Conservation (phyloP, 1,140 invertebrate species). For the Drosophila gunungcola region DNA sequence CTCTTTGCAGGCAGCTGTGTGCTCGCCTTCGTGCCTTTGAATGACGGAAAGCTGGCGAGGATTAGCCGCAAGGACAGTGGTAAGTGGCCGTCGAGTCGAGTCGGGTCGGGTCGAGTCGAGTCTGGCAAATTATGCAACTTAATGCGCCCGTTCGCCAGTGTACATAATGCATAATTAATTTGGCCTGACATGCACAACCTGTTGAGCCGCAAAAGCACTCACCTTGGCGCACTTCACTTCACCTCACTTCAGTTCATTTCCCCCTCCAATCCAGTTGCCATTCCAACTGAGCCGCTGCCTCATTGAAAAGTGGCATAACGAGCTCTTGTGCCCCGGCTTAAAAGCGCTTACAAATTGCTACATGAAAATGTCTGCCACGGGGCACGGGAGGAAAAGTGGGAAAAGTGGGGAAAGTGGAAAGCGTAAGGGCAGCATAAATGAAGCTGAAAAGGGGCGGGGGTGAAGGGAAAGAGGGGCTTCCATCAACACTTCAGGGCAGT, state of each 20-base stretch:
- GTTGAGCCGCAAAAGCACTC: slow-evolving; percentile 41
- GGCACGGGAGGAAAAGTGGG: neutral
- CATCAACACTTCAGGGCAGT: slow-evolving; percentile 68
- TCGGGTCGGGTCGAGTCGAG: slow-evolving; percentile 3
- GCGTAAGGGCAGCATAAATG: slow-evolving; percentile 22
- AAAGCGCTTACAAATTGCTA: slow-evolving; percentile 82
- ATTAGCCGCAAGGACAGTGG: slow-evolving; percentile 59
- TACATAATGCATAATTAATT: slow-evolving; percentile 82
- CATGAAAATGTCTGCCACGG: slow-evolving; percentile 55
- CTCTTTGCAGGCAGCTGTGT: slow-evolving; percentile 1
- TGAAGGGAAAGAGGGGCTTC: slow-evolving; percentile 27
- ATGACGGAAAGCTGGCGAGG: slow-evolving; percentile 24
- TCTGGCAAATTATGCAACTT: slow-evolving; percentile 74
- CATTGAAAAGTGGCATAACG: slow-evolving; percentile 81
- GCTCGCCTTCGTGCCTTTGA: slow-evolving; percentile 4
- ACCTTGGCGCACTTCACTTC: slow-evolving; percentile 30
- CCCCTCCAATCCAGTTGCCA: slow-evolving; percentile 7
- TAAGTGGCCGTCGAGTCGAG: slow-evolving; percentile 41
- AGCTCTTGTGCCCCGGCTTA: slow-evolving; percentile 76
- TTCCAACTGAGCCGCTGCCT: slow-evolving; percentile 38
- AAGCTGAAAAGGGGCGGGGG: slow-evolving; percentile 7
- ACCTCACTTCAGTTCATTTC: slow-evolving; percentile 1
- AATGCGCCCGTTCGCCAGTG: slow-evolving; percentile 66
- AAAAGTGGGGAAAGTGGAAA: slow-evolving; percentile 3
- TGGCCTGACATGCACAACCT: slow-evolving; percentile 76